These are phyloP conservation scores for Tolmerus cingulatus DNA, from an alignment of 2,888 invertebrate genomes.

Conservation along the genomic window DNA sequence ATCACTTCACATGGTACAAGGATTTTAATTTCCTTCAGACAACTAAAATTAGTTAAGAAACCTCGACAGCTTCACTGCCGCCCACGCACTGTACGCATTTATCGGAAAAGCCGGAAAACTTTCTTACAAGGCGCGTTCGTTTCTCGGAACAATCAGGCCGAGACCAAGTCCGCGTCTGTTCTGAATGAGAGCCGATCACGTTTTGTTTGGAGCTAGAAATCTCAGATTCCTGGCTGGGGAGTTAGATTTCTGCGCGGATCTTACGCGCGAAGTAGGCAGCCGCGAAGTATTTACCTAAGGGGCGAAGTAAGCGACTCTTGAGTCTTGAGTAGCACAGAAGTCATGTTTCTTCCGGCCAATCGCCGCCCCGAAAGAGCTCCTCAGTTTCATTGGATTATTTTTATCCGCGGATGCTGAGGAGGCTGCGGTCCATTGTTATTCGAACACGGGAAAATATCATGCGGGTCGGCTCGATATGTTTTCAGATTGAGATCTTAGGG, in stretches of 20 bases:
- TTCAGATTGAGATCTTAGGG: slow-evolving; percentile 15
- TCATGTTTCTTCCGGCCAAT: not conserved
- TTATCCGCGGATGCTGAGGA: not conserved
- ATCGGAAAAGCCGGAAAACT: slow-evolving; percentile 2
- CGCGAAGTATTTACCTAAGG: slow-evolving; percentile 12
- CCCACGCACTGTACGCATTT: not conserved
- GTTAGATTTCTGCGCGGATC: not conserved
- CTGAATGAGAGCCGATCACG: slow-evolving; percentile 23
- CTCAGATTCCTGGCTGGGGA: not conserved
- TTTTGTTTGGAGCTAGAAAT: slow-evolving; percentile 15
- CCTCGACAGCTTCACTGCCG: not conserved
- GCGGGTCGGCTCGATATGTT: not conserved
- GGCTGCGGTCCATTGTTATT: slow-evolving; percentile 3
- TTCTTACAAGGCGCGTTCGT: not conserved
- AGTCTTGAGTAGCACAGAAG: not conserved
- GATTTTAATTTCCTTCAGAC: not conserved
- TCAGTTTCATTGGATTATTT: slow-evolving; percentile 8
- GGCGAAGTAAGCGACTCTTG: not conserved
- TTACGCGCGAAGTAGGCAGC: not conserved
- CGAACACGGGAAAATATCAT: not conserved
- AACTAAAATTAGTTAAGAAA: slow-evolving; percentile 22
- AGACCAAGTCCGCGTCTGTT: not conserved
- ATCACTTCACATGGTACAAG: not conserved
- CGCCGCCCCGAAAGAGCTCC: not conserved
- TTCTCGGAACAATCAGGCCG: not conserved